A percentile compares a stretch with the other conserved stretches of the same genome.
phyloP scores from a whole-genome alignment of 2,113 vertebrate species.

The Pituophis catenifer region DNA sequence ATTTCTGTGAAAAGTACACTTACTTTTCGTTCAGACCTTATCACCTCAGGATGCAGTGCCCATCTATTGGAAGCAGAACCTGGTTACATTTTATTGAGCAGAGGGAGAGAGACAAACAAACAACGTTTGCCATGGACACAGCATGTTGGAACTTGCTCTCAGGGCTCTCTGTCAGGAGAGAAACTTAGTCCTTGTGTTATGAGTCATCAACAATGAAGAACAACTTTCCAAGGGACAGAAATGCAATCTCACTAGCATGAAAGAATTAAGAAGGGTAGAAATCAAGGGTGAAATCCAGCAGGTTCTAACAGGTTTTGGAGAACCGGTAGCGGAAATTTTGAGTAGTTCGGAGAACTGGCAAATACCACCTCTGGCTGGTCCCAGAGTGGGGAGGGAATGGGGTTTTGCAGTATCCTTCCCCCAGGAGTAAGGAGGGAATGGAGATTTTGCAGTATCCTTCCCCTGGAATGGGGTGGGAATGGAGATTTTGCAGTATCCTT shows the following conservation, averaged over 20 bases:
- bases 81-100: not conserved
- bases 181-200: not conserved
- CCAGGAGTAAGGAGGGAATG: no score
- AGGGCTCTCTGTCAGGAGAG: fast-evolving
- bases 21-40: slow-evolving; percentile 12
- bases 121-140: slow-evolving; percentile 34
- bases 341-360: no score
- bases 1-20: not conserved
- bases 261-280: not conserved
- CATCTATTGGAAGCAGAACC: not conserved
- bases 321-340: no score
- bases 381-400: no score
- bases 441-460: no score
- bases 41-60: not conserved
- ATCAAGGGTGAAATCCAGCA: not conserved
- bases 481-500: no score
- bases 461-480: no score
- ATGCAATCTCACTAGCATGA: not conserved
- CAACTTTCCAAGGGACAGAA: not conserved
- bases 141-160: not conserved
- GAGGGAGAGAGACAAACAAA: not conserved
- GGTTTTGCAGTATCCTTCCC: no score
- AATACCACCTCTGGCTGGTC: no score
- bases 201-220: not conserved
- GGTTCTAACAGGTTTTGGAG: no score